Percentiles rank a stretch among this genome's conserved stretches.
Conservation (phyloP, 2,888 invertebrate species). For the Nomada flava region DNA sequence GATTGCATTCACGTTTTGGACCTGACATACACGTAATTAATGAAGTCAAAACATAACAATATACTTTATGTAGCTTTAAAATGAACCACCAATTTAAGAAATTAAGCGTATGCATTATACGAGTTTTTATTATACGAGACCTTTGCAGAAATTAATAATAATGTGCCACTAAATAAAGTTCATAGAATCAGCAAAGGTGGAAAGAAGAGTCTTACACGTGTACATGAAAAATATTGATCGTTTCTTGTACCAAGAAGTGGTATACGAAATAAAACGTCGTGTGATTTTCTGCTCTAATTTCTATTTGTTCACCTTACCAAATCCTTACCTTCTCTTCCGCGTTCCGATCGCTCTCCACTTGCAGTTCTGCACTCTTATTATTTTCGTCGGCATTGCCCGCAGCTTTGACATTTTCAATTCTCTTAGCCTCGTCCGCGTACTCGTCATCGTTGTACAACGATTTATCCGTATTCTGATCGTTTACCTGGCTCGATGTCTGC, state of each 20-base stretch:
- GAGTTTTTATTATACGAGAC: too few species aligned
- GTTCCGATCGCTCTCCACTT: slow-evolving; percentile 38
- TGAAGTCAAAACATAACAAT: too few species aligned
- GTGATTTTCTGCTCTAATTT: slow-evolving; percentile 53
- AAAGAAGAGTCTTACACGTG: background rate
- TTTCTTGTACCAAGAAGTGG: slow-evolving; percentile 2
- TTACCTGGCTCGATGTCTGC: slow-evolving; percentile 32
- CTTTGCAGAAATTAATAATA: too few species aligned
- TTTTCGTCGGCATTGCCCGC: slow-evolving; percentile 26
- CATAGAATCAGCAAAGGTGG: background rate
- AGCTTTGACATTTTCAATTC: slow-evolving; percentile 35
- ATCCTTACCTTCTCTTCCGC: slow-evolving; percentile 69
- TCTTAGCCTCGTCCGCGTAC: slow-evolving; percentile 49
- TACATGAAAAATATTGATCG: background rate
- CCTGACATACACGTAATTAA: too few species aligned
- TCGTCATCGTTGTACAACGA: slow-evolving; percentile 46
- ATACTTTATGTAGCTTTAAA: too few species aligned
- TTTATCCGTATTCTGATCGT: slow-evolving; percentile 43
- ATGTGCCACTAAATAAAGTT: background rate
- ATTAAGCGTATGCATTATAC: too few species aligned
- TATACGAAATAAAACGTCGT: slow-evolving; percentile 31
- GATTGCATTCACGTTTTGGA: too few species aligned
- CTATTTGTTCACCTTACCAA: slow-evolving; percentile 50
- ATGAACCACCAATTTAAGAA: too few species aligned
- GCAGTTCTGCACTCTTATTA: slow-evolving; percentile 36